Evolutionary conservation across 2,888 invertebrate species (phyloP).

Genomic region (Caradrina clavipalpis): DNA sequence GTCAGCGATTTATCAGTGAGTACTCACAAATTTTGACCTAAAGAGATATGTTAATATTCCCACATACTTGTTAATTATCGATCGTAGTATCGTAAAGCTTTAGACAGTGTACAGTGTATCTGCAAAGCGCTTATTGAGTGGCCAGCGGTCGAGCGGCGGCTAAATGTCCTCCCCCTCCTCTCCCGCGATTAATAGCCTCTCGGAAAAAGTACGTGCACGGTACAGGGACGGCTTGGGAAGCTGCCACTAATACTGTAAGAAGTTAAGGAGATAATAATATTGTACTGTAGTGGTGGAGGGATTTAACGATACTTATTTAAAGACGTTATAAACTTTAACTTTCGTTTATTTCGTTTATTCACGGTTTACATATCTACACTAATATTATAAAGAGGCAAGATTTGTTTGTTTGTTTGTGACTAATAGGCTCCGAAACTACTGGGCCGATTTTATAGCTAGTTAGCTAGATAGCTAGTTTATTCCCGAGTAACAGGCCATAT

Average conservation of each 20-base stretch:
- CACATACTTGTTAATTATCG: slow-evolving; percentile 32
- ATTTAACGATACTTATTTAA: no score
- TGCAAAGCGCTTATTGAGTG: slow-evolving; percentile 59
- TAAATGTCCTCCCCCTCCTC: slow-evolving; percentile 75
- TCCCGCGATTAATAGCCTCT: slow-evolving; percentile 81
- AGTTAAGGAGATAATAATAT: no score
- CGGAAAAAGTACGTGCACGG: slow-evolving; percentile 76
- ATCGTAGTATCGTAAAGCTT: slow-evolving; percentile 27
- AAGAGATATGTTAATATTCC: background rate
- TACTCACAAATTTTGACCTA: background rate
- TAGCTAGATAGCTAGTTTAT: no score
- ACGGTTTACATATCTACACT: no score
- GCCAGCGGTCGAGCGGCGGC: slow-evolving; percentile 62
- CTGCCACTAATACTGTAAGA: background rate
- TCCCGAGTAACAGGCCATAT: no score
- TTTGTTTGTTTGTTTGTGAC: no score
- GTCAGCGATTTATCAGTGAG: background rate
- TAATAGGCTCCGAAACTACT: no score
- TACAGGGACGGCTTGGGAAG: slow-evolving; percentile 67
- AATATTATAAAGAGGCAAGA: no score
- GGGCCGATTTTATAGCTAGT: no score
- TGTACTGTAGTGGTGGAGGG: no score
- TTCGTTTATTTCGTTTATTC: no score
- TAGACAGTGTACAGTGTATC: slow-evolving; percentile 38
- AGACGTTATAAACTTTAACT: no score